Conservation (phyloP, 2,113 vertebrate genomes). For the Dolichotis patagonum region DNA sequence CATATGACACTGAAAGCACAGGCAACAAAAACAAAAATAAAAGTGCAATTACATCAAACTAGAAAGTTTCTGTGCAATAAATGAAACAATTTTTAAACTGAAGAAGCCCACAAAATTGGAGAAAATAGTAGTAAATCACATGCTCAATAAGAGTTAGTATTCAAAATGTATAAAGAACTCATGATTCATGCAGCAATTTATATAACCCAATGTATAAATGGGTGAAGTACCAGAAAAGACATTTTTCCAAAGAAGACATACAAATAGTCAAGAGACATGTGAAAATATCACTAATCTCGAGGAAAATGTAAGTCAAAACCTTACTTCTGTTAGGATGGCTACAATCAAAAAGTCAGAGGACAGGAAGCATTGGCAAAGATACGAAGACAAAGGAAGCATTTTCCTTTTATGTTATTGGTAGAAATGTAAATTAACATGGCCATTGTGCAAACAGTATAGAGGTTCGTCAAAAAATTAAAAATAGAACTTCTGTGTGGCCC, state of each 20-base stretch:
- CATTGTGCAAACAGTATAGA: neutral
- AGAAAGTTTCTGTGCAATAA: neutral
- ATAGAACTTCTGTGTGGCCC: neutral
- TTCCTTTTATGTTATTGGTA: neutral
- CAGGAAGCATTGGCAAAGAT: neutral
- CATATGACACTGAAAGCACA: neutral
- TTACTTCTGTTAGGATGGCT: neutral
- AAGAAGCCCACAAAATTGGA: neutral
- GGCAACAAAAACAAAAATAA: neutral
- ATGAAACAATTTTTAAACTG: neutral
- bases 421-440: neutral
- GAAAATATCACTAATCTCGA: neutral
- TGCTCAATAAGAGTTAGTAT: neutral
- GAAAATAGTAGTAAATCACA: neutral
- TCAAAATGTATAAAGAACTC: neutral
- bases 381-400: neutral
- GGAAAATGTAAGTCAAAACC: neutral
- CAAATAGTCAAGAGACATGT: neutral
- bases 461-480: neutral
- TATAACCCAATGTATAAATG: neutral
- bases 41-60: neutral
- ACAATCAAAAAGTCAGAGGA: neutral
- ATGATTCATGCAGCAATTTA: neutral
- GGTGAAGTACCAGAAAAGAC: neutral
- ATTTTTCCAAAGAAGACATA: neutral